A percentile compares a stretch with the other conserved stretches of the same genome.
Conservation (phyloP, 2,797 vertebrate genomes). For the Rhodeus uyekii region DNA sequence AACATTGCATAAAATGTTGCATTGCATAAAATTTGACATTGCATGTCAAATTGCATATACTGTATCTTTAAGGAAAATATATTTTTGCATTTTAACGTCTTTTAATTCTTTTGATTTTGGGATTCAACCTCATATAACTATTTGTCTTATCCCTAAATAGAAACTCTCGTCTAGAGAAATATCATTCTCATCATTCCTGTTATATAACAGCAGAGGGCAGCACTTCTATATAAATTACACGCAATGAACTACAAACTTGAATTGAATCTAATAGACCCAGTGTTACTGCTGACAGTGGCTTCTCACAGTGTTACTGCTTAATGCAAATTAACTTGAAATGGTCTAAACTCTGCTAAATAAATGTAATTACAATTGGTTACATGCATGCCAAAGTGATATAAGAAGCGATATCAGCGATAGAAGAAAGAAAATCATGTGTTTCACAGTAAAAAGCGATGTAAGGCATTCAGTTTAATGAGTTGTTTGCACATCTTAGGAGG, state of each 20-base stretch:
- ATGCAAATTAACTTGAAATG: neutral
- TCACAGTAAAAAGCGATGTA: neutral
- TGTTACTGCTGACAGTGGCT: neutral
- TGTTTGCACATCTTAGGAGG: neutral
- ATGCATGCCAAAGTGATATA: no score
- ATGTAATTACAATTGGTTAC: neutral
- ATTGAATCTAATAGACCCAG: neutral
- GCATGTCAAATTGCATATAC: no score
- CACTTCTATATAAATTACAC: conserved; percentile 28
- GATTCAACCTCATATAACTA: no score
- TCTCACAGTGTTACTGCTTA: neutral
- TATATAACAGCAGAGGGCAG: conserved; percentile 54
- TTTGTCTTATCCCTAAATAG: no score
- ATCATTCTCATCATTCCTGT: neutral
- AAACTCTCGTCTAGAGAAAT: neutral
- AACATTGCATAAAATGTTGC: no score
- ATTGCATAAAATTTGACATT: no score
- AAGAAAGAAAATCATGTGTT: neutral
- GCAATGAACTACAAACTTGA: neutral
- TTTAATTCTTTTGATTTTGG: no score
- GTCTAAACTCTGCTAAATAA: neutral
- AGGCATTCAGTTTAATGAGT: neutral
- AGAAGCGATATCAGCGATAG: no score
- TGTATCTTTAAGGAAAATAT: no score
- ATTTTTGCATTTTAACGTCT: no score